These are phyloP conservation scores for Dryococelus australis DNA, from an alignment of 2,888 invertebrate genomes.

Conservation along the genomic window DNA sequence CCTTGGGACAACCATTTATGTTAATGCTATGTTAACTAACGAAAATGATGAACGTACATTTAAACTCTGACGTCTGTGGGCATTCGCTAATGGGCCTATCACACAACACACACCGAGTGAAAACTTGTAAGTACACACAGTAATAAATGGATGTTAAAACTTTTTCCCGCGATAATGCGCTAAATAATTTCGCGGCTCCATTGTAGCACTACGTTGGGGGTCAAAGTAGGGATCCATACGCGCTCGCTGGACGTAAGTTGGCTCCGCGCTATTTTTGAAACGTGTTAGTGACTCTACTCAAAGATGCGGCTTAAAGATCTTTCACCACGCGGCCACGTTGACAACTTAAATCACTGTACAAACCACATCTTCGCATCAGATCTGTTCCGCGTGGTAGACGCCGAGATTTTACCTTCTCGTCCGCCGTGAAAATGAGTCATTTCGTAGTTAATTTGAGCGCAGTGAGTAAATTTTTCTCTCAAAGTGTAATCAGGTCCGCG, in stretches of 20 bases:
- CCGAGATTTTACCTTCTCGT: no score
- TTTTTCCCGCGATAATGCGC: background rate
- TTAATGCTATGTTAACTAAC: background rate
- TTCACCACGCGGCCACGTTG: no score
- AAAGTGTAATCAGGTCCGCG: no score
- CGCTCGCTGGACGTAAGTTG: background rate
- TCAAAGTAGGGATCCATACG: background rate
- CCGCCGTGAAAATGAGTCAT: no score
- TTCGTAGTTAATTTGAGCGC: no score
- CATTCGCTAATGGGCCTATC: background rate
- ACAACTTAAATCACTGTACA: no score
- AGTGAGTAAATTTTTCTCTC: no score
- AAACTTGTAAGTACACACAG: background rate
- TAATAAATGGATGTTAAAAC: background rate
- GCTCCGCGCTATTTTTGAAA: background rate
- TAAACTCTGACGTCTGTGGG: background rate
- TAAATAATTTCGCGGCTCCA: background rate
- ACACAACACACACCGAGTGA: background rate
- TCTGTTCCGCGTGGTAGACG: no score
- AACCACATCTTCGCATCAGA: no score
- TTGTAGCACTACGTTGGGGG: background rate
- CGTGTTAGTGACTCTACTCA: background rate
- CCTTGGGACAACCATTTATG: background rate
- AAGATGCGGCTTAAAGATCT: background rate
- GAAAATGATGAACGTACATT: background rate